These are phyloP conservation scores for Archegozetes longisetosus DNA, from an alignment of 1,140 invertebrate genomes.

Conservation along the genomic window DNA sequence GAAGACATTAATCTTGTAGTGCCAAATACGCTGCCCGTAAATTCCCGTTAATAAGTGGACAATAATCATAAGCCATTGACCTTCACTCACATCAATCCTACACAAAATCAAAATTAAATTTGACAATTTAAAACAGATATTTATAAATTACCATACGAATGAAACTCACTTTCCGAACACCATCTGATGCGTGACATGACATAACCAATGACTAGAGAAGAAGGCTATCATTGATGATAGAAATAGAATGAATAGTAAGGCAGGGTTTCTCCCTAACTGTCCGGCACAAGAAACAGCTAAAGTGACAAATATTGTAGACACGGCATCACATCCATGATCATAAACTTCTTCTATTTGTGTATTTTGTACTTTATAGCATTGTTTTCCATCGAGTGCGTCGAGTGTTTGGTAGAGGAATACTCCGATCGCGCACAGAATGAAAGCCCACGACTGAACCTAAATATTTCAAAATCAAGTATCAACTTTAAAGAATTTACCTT, in stretches of 20 bases:
- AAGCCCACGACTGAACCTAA: conserved; percentile 38
- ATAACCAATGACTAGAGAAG: conserved; percentile 98
- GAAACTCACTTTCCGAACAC: conserved; percentile 57
- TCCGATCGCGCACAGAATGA: conserved; percentile 33
- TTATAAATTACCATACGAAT: neutral
- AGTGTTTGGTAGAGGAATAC: conserved; percentile 41
- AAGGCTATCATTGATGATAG: conserved; percentile 86
- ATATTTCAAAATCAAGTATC: too few species aligned
- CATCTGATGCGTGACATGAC: conserved; percentile 81
- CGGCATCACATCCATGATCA: conserved; percentile 92
- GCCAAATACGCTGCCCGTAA: conserved; percentile 75
- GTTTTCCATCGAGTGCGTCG: conserved; percentile 43
- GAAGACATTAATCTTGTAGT: neutral
- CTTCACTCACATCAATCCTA: conserved; percentile 86
- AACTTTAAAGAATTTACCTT: conserved; percentile 32
- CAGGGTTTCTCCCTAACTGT: conserved; percentile 71
- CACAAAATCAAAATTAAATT: neutral
- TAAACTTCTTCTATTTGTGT: conserved; percentile 89
- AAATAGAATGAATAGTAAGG: conserved; percentile 84
- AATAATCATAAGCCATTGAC: conserved; percentile 78
- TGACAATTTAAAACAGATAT: neutral
- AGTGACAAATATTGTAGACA: conserved; percentile 60
- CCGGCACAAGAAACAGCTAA: conserved; percentile 78
- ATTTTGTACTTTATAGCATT: conserved; percentile 43
- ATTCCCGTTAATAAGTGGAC: conserved; percentile 72